Conservation (phyloP, 2,113 vertebrate species). For the Gymnorhina tibicen region DNA sequence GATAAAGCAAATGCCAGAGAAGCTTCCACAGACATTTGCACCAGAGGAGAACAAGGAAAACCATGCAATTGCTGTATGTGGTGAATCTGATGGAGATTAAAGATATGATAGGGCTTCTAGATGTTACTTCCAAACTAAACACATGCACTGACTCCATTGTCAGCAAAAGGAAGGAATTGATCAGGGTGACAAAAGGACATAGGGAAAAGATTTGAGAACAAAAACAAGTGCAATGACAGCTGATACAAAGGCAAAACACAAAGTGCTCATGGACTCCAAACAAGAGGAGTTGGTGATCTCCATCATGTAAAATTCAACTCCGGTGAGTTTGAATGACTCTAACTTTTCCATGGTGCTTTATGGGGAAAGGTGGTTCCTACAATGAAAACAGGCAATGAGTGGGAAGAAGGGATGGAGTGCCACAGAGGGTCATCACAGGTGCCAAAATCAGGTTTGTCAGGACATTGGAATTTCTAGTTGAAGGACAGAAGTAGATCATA, state of each 20-base stretch:
- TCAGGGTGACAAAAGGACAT: not conserved
- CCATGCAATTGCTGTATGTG: rapidly evolving
- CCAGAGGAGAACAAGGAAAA: not conserved
- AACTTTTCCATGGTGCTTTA: not conserved
- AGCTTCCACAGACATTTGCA: not conserved
- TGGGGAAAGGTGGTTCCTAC: not conserved
- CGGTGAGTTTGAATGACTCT: not conserved
- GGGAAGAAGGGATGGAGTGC: not conserved
- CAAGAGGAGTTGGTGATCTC: not conserved
- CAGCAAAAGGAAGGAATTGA: not conserved
- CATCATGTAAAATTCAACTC: not conserved
- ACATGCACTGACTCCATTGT: not conserved
- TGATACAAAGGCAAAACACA: not conserved
- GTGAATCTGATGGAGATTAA: not conserved
- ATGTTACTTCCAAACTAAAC: not conserved
- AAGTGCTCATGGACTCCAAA: not conserved
- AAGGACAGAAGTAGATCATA: not conserved
- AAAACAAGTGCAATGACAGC: not conserved
- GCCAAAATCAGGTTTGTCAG: not conserved
- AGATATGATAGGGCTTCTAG: not conserved
- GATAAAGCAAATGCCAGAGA: not conserved
- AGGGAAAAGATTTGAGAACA: not conserved
- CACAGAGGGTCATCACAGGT: not conserved
- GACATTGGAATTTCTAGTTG: not conserved
- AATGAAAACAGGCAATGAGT: not conserved